Evolutionary conservation across 2,113 vertebrate species (phyloP).

Genomic region (Myotis yumanensis): DNA sequence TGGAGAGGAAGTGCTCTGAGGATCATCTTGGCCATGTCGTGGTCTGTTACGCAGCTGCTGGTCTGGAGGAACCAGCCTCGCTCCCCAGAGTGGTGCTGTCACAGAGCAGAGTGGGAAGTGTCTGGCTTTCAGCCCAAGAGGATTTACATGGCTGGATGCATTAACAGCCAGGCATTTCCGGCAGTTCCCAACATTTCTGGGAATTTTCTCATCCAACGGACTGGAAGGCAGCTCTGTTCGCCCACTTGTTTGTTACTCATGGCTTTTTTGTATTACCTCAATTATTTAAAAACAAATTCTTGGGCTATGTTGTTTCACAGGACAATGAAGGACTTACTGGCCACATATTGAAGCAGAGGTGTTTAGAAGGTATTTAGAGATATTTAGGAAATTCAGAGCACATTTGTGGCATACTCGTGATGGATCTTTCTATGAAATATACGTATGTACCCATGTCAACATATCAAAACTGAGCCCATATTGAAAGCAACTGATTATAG

Average conservation of each 20-base stretch:
- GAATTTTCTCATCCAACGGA: conserved; percentile 82
- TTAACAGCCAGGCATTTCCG: conserved; percentile 84
- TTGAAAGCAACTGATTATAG: conserved; percentile 50
- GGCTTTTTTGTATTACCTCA: conserved; percentile 80
- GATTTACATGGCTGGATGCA: conserved; percentile 36
- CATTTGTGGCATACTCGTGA: conserved; percentile 28
- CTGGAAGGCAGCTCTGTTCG: conserved; percentile 80
- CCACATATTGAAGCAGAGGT: conserved; percentile 19
- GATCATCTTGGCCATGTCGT: background rate
- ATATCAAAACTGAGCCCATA: conserved; percentile 21
- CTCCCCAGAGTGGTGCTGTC: conserved; percentile 55
- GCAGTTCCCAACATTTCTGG: conserved; percentile 82
- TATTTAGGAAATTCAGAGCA: conserved; percentile 35
- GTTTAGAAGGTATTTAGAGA: conserved; percentile 7
- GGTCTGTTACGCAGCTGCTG: conserved; percentile 56
- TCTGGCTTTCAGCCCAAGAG: conserved; percentile 76
- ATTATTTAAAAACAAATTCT: conserved; percentile 68
- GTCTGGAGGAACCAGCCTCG: background rate
- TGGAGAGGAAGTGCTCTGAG: background rate
- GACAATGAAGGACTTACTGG: conserved; percentile 64
- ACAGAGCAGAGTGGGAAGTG: conserved; percentile 60
- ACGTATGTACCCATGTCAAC: background rate
- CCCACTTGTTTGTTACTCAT: conserved; percentile 84
- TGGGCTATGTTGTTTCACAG: conserved; percentile 75
- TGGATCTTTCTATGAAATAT: conserved; percentile 14